Base-by-base conservation (phyloP, 2,797 vertebrate genomes). In the Lateolabrax maculatus region DNA sequence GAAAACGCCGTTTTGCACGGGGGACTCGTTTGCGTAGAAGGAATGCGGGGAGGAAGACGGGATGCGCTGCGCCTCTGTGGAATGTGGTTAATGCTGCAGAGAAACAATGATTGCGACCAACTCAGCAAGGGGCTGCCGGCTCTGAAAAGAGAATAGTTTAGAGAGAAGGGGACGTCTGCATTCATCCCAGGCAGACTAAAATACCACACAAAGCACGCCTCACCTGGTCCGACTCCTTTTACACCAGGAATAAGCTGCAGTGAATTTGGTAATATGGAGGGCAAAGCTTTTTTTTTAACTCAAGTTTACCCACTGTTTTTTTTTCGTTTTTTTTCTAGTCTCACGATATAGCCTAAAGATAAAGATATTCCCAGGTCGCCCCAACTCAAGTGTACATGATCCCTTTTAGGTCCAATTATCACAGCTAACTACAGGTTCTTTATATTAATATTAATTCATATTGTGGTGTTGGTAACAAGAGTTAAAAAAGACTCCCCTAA, bases 31-130 rank as follows among this genome's bases (percentile, higher is more conserved):
- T 89, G 91, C 90, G 93, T 87, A 85, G 93, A 92, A 96, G 97
- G 97, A 98, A 98, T 98, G 97, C 95, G 97, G 91, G 97, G 96
- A 98, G 93, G 97, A 86, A 96, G 94, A 97, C 96, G 6, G 90
- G 94, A 91, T 92, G 97, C 93, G 94, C 95, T 96, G 95, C 95
- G 97, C 93, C 97, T 89, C 95, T 94, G 81, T 96, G 98, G 97
- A 98, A 98, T 98, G 97, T 94, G 93, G 95, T 95, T 97, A 96
- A 96, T 96, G 95, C 96, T 91, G 96, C 93, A 95, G 95, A 95
- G 95, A 95, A 96, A 97, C 96, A 97, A 96, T 97, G 96, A 96
- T 95, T 94, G 94, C 91, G 92, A 95, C 93, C 94, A 94, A 95
- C 95, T 95, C 94, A 94, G 96, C 91, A 94, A 91, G 94, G 95